Percentiles rank a stretch among this genome's conserved stretches.
Conservation (phyloP, 2,113 vertebrate genomes). For the Odocoileus virginianus region DNA sequence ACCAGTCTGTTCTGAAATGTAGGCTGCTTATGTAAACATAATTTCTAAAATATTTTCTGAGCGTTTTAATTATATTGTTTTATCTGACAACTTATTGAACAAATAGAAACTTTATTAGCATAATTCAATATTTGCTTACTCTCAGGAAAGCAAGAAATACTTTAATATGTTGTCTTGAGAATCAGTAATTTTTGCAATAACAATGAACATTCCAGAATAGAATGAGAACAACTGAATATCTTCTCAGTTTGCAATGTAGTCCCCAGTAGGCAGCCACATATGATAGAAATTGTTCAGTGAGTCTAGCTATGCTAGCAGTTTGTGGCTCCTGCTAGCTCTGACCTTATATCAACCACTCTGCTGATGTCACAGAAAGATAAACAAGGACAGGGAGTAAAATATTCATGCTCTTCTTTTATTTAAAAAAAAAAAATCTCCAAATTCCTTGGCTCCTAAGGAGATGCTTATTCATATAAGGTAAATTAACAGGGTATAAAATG, state of each 20-base stretch:
- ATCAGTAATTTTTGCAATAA: constrained; percentile 45
- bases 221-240: constrained; percentile 41
- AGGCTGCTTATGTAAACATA: constrained; percentile 49
- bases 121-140: constrained; percentile 37
- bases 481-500: background rate
- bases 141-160: constrained; percentile 55
- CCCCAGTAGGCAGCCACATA: constrained; percentile 38
- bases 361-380: constrained; percentile 29
- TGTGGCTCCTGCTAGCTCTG: constrained; percentile 21
- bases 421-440: background rate
- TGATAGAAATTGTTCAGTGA: constrained; percentile 17
- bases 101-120: constrained; percentile 44
- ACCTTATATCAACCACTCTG: background rate
- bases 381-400: constrained; percentile 11
- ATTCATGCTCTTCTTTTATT: background rate
- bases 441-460: background rate
- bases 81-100: constrained; percentile 37
- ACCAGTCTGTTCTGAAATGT: constrained; percentile 31
- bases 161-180: constrained; percentile 48
- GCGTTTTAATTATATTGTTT: constrained; percentile 43
- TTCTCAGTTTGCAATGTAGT: constrained; percentile 49
- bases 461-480: background rate
- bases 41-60: constrained; percentile 19
- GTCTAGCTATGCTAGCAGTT: background rate
- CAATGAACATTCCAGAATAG: constrained; percentile 49